These are phyloP conservation scores for Ameiurus melas DNA, from an alignment of 2,113 vertebrate genomes.

Conservation along the genomic window DNA sequence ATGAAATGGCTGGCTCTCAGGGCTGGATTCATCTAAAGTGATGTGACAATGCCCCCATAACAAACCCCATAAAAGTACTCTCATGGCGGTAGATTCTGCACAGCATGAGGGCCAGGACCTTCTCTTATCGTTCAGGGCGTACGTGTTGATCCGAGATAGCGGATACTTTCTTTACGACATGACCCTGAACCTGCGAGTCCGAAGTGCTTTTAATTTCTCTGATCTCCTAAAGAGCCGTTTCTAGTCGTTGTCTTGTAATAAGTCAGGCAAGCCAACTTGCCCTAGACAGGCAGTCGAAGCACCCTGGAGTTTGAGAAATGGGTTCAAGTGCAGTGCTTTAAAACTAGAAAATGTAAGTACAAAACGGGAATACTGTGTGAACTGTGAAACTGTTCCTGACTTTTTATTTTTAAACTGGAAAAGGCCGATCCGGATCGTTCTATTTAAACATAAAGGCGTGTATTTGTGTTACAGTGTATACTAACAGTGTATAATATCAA, in stretches of 20 bases:
- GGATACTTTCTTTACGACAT: not conserved
- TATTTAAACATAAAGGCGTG: not conserved
- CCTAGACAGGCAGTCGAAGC: not conserved
- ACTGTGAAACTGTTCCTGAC: not conserved
- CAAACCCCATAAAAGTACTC: not conserved
- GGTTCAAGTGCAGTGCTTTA: not conserved
- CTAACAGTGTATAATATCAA: not conserved
- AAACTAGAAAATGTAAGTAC: not conserved
- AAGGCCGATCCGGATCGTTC: not conserved
- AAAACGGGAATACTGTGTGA: not conserved
- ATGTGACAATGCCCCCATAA: not conserved
- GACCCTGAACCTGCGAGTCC: conserved; percentile 18
- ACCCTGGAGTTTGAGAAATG: not conserved
- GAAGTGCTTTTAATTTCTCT: not conserved
- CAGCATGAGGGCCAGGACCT: not conserved
- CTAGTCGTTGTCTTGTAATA: not conserved
- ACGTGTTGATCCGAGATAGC: not conserved
- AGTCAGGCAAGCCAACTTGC: no score
- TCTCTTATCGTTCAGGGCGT: not conserved
- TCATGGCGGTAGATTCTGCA: not conserved
- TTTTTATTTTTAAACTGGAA: not conserved
- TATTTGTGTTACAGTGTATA: not conserved
- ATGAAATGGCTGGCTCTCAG: not conserved
- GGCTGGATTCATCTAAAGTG: conserved; percentile 2
- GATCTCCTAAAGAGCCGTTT: not conserved